A percentile compares a stretch with the other conserved stretches of the same genome.
Conservation (phyloP, 2,888 invertebrate genomes). For the Chymomyza procnemis region DNA sequence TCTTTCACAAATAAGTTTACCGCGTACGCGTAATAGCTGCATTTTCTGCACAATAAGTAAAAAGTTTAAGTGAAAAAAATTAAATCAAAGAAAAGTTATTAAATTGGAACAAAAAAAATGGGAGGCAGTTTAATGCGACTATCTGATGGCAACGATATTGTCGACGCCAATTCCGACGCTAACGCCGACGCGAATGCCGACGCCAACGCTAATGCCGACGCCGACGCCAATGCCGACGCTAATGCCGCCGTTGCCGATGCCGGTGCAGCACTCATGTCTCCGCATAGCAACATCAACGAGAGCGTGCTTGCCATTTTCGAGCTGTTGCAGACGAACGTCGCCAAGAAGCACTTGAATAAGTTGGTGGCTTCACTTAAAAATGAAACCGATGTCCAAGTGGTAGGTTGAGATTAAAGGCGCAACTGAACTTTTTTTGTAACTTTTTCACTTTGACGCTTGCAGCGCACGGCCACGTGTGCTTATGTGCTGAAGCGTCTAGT, state of each 20-base stretch:
- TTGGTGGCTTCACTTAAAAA: not conserved
- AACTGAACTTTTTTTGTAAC: not conserved
- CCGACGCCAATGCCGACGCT: too few species aligned
- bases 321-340: not conserved
- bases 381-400: not conserved
- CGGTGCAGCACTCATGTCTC: not conserved
- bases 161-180: too few species aligned
- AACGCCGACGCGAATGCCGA: too few species aligned
- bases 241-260: not conserved
- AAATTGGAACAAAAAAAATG: too few species aligned
- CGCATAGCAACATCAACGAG: not conserved
- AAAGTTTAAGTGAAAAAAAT: too few species aligned
- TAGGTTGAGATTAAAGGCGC: not conserved
- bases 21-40: too few species aligned
- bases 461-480: conserved; percentile 44
- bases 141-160: not conserved
- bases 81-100: too few species aligned
- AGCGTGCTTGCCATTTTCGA: not conserved
- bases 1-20: too few species aligned
- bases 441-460: not conserved
- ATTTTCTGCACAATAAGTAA: too few species aligned
- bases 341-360: not conserved
- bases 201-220: too few species aligned
- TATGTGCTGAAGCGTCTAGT: conserved; percentile 48
- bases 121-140: too few species aligned